Conservation (phyloP, 2,113 vertebrate species). For the Paradoxurus hermaphroditus region DNA sequence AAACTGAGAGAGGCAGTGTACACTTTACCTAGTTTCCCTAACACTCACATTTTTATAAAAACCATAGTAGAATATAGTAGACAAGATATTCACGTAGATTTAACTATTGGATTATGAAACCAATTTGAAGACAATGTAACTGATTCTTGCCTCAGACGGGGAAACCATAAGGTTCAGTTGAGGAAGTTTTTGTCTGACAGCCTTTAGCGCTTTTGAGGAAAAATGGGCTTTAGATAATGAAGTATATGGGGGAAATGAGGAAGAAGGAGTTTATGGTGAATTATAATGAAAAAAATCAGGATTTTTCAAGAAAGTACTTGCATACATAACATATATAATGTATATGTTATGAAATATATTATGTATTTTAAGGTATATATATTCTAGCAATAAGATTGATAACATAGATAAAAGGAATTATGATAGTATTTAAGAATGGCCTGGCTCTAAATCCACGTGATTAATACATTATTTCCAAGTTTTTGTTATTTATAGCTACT, state of each 20-base stretch:
- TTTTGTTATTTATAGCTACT: background rate
- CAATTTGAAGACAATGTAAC: background rate
- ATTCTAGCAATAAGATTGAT: background rate
- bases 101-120: background rate
- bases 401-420: background rate
- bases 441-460: background rate
- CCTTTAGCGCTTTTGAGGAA: background rate
- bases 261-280: background rate
- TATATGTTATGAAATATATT: background rate
- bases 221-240: background rate
- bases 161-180: background rate
- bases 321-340: background rate
- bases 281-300: background rate
- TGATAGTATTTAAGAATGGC: background rate
- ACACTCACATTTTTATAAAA: background rate
- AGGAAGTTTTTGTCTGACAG: background rate
- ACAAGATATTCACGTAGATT: background rate
- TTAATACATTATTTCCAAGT: slow-evolving; percentile 1
- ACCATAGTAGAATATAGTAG: background rate
- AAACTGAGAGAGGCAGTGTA: background rate
- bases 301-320: background rate
- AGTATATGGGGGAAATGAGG: background rate
- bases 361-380: no score
- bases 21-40: background rate
- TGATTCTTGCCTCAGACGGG: background rate